Base-by-base conservation (phyloP, 2,888 invertebrate species). In the Trichopoda pennipes region DNA sequence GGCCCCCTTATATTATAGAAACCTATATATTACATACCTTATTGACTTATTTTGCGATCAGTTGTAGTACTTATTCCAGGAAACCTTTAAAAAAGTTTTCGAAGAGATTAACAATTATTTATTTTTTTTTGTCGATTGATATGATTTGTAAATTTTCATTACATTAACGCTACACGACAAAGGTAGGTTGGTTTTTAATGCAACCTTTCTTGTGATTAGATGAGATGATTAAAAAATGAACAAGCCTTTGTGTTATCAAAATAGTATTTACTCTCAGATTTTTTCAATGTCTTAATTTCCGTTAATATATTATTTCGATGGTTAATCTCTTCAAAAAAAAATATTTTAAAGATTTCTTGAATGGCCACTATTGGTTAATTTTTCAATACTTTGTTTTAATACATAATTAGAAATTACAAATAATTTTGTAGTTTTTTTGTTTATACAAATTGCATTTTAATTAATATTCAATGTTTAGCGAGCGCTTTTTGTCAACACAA, bases 401-500 rank as follows among this genome's bases (percentile, higher is more conserved):
- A 78, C 78, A 85, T 86, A 70, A 56, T 70, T 74, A 81, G 53
- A 70, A 60, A 35, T 78, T 66, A 72, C 64, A 75, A 74, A 78
- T 82, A 72, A 66, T 61, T 73, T 73, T 38, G 66, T 60, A n/a
- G 21, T 60, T 38, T 38, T 32, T 74, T 78, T 81, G 78, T 81
- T 78, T 70, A 74, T 81, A 78, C 74, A 81, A 78, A 81, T 81
- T 86, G 86, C 83, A 80, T 87, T 86, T 86, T 85, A 84, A 86
- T 76, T 42, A 58, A 64, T 53, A 84, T 74, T 85, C 80, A 86
- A 83, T 81, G 83, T 84, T 86, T 86, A 88, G 88, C 89, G 88
- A 90, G 91, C 91, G 89, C 91, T 91, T 91, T 91, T 91, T 90
- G 89, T 90, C 91, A 91, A 91, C 90, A 91, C 90, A 91, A 91